A percentile compares a stretch with the other conserved stretches of the same genome.
phyloP scores from a whole-genome alignment of 2,113 vertebrate species.

The Alosa alosa region DNA sequence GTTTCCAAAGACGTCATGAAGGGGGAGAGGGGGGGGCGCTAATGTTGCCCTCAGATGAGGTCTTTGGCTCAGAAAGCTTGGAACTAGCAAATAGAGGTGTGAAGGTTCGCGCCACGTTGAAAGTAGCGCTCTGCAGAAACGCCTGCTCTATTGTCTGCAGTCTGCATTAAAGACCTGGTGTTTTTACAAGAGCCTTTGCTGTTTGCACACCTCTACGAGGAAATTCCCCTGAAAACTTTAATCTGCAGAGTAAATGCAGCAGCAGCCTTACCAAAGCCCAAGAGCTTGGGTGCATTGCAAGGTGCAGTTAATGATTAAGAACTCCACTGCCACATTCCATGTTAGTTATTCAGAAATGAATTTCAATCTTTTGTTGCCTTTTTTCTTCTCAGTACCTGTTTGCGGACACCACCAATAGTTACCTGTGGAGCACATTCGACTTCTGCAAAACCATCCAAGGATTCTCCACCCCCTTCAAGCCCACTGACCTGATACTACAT shows the following conservation, averaged over 20 bases:
- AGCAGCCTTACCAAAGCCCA: background rate
- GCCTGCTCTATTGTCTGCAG: no score
- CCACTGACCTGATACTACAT: constrained; percentile 89
- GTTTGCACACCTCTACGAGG: background rate
- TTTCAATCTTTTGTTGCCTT: background rate
- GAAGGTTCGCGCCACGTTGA: no score
- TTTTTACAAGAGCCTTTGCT: no score
- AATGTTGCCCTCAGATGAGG: no score
- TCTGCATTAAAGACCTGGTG: no score
- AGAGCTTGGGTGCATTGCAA: background rate
- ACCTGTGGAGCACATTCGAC: constrained; percentile 92
- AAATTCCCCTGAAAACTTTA: background rate
- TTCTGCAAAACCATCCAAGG: constrained; percentile 86
- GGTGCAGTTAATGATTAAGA: background rate
- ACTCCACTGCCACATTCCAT: background rate
- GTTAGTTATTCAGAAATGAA: background rate
- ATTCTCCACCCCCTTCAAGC: constrained; percentile 86
- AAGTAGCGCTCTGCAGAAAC: no score
- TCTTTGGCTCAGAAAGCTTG: no score
- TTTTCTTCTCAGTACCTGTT: constrained; percentile 85
- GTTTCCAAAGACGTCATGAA: background rate
- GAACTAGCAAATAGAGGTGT: no score
- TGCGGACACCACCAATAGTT: constrained; percentile 82
- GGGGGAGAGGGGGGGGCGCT: no score
- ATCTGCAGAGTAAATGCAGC: background rate